Conservation (phyloP, 1,140 invertebrate genomes). For the Zaprionus davidi region DNA sequence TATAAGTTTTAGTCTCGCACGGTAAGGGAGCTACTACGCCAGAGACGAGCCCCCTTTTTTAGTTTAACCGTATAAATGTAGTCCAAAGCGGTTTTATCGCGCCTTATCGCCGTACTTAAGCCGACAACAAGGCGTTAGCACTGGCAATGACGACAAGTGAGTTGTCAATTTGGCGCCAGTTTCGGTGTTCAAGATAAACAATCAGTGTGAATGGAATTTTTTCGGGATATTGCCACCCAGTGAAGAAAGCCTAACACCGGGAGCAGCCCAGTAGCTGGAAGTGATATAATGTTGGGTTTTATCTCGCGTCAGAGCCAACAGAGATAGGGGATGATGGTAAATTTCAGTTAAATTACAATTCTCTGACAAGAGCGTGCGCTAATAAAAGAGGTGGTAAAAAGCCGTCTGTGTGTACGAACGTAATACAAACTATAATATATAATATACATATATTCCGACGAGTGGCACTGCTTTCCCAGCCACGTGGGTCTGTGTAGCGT, state of each 20-base stretch:
- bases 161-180: constrained; percentile 13
- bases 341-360: constrained; percentile 42
- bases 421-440: constrained; percentile 15
- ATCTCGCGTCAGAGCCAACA: constrained; percentile 35
- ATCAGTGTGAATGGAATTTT: constrained; percentile 64
- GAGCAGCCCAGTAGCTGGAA: constrained; percentile 26
- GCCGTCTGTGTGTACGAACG: constrained; percentile 9
- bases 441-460: neutral
- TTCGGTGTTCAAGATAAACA: constrained; percentile 19
- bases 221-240: constrained; percentile 8
- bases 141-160: constrained; percentile 15
- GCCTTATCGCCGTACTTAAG: constrained; percentile 15
- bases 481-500: constrained; percentile 5
- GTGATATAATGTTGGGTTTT: constrained; percentile 9
- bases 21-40: constrained; percentile 49
- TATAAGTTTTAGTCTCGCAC: neutral
- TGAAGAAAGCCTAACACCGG: constrained; percentile 2
- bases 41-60: constrained; percentile 61
- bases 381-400: constrained; percentile 17
- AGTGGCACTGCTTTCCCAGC: constrained; percentile 2
- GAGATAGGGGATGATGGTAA: constrained; percentile 58
- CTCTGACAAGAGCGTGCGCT: constrained; percentile 12
- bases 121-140: neutral
- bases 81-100: constrained; percentile 14
- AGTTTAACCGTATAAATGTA: constrained; percentile 11